Evolutionary conservation across 2,113 vertebrate species (phyloP).

Genomic region (Crotalus helleri): DNA sequence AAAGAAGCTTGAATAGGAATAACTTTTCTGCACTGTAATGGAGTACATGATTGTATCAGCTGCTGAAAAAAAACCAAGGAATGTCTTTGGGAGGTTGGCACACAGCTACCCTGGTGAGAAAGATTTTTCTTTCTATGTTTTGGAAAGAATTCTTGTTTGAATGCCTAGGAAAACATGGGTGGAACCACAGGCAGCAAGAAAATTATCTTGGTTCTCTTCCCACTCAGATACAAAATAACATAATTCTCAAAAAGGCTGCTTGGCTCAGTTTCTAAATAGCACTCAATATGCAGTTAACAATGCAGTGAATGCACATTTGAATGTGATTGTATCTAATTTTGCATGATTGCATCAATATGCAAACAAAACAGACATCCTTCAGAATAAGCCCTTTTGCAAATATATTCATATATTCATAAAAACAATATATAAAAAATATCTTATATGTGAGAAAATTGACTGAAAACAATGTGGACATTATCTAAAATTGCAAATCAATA

Average conservation of each 20-base stretch:
- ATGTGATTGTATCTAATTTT: neutral
- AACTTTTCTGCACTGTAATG: neutral
- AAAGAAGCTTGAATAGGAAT: neutral
- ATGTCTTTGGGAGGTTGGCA: constrained; percentile 51
- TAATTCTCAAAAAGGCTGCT: neutral
- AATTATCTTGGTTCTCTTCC: too few relatives aligned
- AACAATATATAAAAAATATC: neutral
- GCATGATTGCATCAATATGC: neutral
- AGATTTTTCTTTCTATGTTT: constrained; percentile 52
- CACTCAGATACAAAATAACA: neutral
- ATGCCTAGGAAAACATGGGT: constrained; percentile 57
- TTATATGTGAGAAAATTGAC: neutral
- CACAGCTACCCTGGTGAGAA: constrained; percentile 44
- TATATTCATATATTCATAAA: neutral
- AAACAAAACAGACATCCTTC: neutral
- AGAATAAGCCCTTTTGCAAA: neutral
- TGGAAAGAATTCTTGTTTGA: constrained; percentile 56
- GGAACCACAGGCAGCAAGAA: constrained; percentile 13
- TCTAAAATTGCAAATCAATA: neutral
- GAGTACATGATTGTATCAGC: constrained; percentile 51
- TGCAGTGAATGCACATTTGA: neutral
- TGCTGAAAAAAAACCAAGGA: constrained; percentile 49
- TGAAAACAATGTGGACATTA: neutral
- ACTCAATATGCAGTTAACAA: neutral
- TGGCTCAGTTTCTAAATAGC: neutral